phyloP scores from a whole-genome alignment of 2,113 vertebrate genomes.

The Mastomys natalensis region DNA sequence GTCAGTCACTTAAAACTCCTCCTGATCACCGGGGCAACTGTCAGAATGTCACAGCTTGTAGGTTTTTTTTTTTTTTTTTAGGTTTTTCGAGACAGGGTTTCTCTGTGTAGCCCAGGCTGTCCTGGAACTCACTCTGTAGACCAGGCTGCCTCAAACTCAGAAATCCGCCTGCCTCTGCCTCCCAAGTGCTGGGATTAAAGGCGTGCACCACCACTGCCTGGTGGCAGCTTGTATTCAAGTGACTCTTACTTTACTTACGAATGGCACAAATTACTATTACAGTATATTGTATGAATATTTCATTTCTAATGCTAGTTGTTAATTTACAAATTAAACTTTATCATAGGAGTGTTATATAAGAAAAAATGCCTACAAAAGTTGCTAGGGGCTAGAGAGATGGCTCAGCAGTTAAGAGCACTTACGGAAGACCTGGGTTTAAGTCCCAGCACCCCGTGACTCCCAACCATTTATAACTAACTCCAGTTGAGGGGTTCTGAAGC shows the following conservation, averaged over 20 bases:
- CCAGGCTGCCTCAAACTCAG: too few species aligned
- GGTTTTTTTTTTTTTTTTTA: too few species aligned
- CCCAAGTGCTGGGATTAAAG: too few species aligned
- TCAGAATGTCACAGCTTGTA: neutral
- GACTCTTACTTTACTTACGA: neutral
- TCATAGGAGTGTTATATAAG: neutral
- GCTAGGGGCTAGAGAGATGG: too few species aligned
- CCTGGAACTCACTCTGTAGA: too few species aligned
- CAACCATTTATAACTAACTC: neutral
- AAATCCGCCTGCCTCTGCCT: too few species aligned
- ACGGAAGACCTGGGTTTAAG: neutral
- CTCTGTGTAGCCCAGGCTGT: too few species aligned
- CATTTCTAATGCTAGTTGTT: neutral
- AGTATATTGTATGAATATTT: neutral
- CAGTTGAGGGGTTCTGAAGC: neutral
- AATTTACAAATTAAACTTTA: neutral
- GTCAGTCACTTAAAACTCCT: neutral
- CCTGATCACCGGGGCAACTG: neutral
- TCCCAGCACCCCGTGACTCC: neutral
- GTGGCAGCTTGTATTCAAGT: neutral
- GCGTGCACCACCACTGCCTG: too few species aligned
- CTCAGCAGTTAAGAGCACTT: neutral
- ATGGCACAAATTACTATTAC: neutral
- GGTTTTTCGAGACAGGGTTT: too few species aligned
- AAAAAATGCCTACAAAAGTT: neutral